These are phyloP conservation scores for Erynnis tages DNA, from an alignment of 2,888 invertebrate genomes.

Conservation along the genomic window DNA sequence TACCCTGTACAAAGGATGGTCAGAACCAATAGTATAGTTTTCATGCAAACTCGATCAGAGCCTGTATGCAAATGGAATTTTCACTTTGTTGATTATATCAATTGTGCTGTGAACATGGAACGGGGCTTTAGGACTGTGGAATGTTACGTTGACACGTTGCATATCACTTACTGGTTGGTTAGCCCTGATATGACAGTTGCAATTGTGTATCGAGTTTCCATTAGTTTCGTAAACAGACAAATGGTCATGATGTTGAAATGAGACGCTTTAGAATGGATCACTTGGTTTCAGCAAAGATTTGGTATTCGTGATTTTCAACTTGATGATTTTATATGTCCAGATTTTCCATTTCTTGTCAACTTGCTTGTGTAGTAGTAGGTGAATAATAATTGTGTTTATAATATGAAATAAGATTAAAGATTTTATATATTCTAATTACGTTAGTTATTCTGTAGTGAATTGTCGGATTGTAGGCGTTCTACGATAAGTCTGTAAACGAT, in stretches of 20 bases:
- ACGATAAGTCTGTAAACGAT: too few relatives aligned
- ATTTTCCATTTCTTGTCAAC: too few relatives aligned
- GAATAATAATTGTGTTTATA: too few relatives aligned
- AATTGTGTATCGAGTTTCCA: not conserved
- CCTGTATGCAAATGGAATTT: constrained; percentile 2
- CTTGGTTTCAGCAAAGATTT: too few relatives aligned
- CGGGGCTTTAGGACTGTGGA: not conserved
- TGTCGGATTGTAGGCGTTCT: too few relatives aligned
- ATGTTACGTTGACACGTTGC: not conserved
- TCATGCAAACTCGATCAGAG: not conserved
- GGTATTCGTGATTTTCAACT: too few relatives aligned
- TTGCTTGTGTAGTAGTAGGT: too few relatives aligned
- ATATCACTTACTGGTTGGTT: not conserved
- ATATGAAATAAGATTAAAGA: too few relatives aligned
- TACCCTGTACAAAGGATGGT: not conserved
- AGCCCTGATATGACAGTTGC: not conserved
- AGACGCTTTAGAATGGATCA: too few relatives aligned
- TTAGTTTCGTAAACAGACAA: not conserved
- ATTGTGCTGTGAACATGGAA: constrained; percentile 3
- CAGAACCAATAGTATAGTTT: not conserved
- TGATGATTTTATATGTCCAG: too few relatives aligned
- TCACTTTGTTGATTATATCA: not conserved
- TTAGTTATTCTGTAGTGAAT: not conserved
- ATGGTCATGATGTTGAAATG: too few relatives aligned
- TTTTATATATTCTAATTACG: not conserved